Base-by-base conservation (phyloP, 2,797 vertebrate genomes). In the Falco biarmicus region DNA sequence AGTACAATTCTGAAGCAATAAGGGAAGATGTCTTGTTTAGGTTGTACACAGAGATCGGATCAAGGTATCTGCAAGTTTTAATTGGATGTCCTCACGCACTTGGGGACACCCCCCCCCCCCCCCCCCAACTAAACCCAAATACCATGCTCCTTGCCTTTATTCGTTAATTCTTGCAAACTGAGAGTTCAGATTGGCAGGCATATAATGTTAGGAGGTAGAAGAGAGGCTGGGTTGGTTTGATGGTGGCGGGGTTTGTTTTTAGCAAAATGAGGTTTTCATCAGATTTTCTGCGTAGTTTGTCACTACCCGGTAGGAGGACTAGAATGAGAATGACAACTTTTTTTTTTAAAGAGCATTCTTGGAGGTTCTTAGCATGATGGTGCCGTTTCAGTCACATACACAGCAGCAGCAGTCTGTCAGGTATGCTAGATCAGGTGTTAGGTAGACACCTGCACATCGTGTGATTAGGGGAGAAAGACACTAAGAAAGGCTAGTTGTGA, bases 11-110 rank as follows among this genome's bases (percentile, higher is more conserved):
- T 41, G 64, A 63, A 63, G 70, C 82, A 75, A 1, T 19, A 47
- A 29, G 74, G 82, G 64, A 54, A 56, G 57, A 10, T 31, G 31
- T 47, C 53, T 82, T 45, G 25, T 77, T 93, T 64, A 54, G 70
- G 31, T 34, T 85, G 48, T n/a, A 45, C 3, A 3, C 65, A 73
- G 10, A 70, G 34, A 29, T 20, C 0, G 0, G 65, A 17, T 77
- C n/a, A 20, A 54, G 25, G 25, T 15, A 16, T 11, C 68, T 89
- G 71, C 13, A 13, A 61, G 78, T 60, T 70, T 83, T 51, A 63
- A 57, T 1, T 51, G 53, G 34, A 15, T 63, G 54, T 48, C 39
- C 37, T 10, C 0, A 0, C 70, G 79, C 54, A 19, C 43, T 14
- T 41, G 39, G 39, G 39, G 39, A 41, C 39, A 41, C 39, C 39